These are phyloP conservation scores for Takifugu flavidus DNA, from an alignment of 2,113 vertebrate genomes.

Conservation along the genomic window DNA sequence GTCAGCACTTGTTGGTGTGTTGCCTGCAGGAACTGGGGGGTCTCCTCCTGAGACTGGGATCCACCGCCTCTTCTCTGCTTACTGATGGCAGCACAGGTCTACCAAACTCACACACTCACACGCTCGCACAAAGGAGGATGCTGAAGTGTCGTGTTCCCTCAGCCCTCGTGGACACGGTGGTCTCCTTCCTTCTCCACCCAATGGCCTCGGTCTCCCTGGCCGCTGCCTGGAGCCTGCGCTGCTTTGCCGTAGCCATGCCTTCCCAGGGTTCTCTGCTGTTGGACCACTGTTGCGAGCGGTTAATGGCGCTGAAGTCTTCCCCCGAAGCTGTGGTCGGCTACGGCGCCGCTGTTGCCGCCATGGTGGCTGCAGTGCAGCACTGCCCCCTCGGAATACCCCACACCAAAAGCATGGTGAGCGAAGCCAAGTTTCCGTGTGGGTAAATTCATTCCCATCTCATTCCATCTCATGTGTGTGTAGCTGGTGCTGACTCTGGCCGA, in stretches of 20 bases:
- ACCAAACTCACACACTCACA: conserved; percentile 14
- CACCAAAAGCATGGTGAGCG: conserved; percentile 84
- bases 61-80: conserved; percentile 82
- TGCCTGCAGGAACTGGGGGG: conserved; percentile 88
- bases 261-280: conserved; percentile 79
- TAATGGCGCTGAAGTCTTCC: conserved; percentile 79
- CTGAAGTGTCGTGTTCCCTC: not conserved
- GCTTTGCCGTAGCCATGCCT: conserved; percentile 81
- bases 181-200: conserved; percentile 82
- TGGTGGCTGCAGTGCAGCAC: conserved; percentile 85
- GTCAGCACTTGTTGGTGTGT: conserved; percentile 84
- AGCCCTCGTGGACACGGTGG: conserved; percentile 85
- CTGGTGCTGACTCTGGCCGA: conserved; percentile 84
- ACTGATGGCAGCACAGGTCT: conserved; percentile 85
- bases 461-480: conserved; percentile 54
- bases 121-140: too few relatives aligned
- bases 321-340: conserved; percentile 89
- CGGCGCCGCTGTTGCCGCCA: conserved; percentile 84
- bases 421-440: not conserved
- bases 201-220: conserved; percentile 78
- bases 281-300: conserved; percentile 84
- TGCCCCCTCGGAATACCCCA: conserved; percentile 91
- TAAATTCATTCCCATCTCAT: not conserved
- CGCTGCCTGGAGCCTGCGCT: conserved; percentile 90
- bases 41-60: conserved; percentile 79